Conservation (phyloP, 2,888 invertebrate genomes). For the Lissonota sp. region DNA sequence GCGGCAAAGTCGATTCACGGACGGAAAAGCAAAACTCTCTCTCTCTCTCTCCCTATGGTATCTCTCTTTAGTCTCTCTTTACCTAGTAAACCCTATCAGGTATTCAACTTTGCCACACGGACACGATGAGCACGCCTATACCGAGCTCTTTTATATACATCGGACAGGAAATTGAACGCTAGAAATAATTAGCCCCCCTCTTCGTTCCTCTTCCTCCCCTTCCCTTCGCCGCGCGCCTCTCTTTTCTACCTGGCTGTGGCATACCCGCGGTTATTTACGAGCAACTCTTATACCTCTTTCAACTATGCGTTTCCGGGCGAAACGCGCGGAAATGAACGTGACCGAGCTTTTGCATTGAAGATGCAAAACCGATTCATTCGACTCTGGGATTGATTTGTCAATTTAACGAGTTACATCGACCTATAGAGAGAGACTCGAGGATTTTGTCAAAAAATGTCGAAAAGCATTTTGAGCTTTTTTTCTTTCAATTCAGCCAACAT, state of each 20-base stretch:
- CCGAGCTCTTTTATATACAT: slow-evolving; percentile 64
- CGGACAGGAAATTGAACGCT: slow-evolving; percentile 78
- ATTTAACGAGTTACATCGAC: no score
- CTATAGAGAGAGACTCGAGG: no score
- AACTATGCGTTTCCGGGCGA: slow-evolving; percentile 78
- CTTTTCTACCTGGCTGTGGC: not conserved
- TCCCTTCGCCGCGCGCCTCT: not conserved
- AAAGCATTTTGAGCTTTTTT: no score
- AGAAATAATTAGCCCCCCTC: slow-evolving; percentile 76
- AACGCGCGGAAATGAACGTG: slow-evolving; percentile 75
- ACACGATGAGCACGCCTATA: slow-evolving; percentile 56
- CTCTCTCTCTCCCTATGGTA: not conserved
- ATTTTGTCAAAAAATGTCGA: no score
- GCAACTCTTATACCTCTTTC: slow-evolving; percentile 76
- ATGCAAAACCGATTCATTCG: slow-evolving; percentile 54
- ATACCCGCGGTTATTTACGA: slow-evolving; percentile 75
- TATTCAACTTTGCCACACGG: slow-evolving; percentile 18
- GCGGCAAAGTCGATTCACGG: slow-evolving; percentile 64
- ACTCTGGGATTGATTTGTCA: not conserved
- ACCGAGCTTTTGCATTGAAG: slow-evolving; percentile 51
- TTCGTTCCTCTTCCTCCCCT: not conserved
- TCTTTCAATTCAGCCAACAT: no score
- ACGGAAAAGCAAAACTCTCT: slow-evolving; percentile 48
- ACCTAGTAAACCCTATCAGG: no score
- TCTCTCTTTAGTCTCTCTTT: no score